Percentiles rank a stretch among this genome's conserved stretches.
Conservation (phyloP, 1,140 invertebrate genomes). For the Trichoplusia ni region DNA sequence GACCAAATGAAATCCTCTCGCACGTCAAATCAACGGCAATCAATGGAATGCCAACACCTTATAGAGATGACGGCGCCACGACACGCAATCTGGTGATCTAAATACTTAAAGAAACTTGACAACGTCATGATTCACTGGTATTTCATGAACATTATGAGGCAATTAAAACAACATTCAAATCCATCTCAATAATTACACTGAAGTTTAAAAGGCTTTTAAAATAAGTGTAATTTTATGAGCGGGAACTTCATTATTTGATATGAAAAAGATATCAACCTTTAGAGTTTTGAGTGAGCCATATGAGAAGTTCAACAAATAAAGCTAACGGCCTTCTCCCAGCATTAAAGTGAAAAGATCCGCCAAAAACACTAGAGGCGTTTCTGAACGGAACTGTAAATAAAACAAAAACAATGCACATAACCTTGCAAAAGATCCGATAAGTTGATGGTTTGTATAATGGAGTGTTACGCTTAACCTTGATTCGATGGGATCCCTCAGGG, state of each 20-base stretch:
- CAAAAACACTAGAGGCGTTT: neutral
- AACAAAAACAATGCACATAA: neutral
- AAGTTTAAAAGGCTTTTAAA: too few species aligned
- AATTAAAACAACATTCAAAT: too few species aligned
- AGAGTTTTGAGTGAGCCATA: too few species aligned
- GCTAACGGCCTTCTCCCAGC: too few species aligned
- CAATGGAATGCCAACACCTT: neutral
- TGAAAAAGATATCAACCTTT: too few species aligned
- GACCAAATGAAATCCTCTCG: neutral
- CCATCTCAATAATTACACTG: too few species aligned
- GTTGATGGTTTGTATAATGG: slow-evolving; percentile 10
- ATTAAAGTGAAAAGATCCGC: too few species aligned
- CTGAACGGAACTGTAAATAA: neutral
- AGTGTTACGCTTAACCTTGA: slow-evolving; percentile 5
- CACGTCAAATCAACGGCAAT: neutral
- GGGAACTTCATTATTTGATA: too few species aligned
- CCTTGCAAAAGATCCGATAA: slow-evolving; percentile 2
- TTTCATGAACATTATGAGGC: too few species aligned
- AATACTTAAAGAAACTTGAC: neutral
- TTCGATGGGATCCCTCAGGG: slow-evolving; percentile 10
- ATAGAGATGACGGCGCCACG: neutral
- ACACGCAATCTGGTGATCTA: neutral
- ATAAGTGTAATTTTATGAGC: too few species aligned
- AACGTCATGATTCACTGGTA: too few species aligned
- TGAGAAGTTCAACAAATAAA: too few species aligned